Percentiles rank a stretch among this genome's conserved stretches.
These are phyloP conservation scores for Ictalurus punctatus DNA, from an alignment of 2,113 vertebrate species.

Conservation along the genomic window DNA sequence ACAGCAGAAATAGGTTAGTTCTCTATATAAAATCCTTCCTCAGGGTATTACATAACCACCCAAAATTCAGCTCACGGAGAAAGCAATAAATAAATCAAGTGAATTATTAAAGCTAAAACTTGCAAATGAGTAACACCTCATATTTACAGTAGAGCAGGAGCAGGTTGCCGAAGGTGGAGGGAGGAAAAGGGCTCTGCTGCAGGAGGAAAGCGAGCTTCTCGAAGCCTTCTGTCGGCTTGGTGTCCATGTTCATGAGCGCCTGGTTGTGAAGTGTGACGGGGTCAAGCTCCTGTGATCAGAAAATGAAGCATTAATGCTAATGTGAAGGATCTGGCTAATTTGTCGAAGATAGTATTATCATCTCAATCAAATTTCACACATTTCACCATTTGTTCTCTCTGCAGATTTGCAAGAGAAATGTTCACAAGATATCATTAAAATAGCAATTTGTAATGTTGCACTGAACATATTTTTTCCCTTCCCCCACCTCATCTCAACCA, in stretches of 20 bases:
- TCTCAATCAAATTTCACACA: background rate
- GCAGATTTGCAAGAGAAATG: background rate
- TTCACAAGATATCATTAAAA: background rate
- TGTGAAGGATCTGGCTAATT: background rate
- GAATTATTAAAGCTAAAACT: background rate
- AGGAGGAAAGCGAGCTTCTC: conserved; percentile 93
- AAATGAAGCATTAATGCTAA: background rate
- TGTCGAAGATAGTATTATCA: background rate
- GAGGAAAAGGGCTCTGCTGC: conserved; percentile 89
- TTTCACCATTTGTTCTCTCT: background rate
- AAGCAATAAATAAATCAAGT: background rate
- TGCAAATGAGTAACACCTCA: conserved; percentile 65
- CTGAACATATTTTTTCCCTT: background rate
- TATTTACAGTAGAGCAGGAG: conserved; percentile 90
- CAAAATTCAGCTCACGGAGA: background rate
- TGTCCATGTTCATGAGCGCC: conserved; percentile 92
- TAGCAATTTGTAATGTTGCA: background rate
- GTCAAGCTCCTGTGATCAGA: conserved; percentile 78
- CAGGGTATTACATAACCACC: background rate
- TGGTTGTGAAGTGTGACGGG: conserved; percentile 95
- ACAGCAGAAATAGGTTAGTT: background rate
- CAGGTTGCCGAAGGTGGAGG: conserved; percentile 93
- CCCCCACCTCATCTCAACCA: background rate
- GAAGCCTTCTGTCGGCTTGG: conserved; percentile 88
- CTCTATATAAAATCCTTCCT: background rate